These are phyloP conservation scores for Oscheius sp. DNA, from an alignment of 2,888 invertebrate species.

Conservation along the genomic window DNA sequence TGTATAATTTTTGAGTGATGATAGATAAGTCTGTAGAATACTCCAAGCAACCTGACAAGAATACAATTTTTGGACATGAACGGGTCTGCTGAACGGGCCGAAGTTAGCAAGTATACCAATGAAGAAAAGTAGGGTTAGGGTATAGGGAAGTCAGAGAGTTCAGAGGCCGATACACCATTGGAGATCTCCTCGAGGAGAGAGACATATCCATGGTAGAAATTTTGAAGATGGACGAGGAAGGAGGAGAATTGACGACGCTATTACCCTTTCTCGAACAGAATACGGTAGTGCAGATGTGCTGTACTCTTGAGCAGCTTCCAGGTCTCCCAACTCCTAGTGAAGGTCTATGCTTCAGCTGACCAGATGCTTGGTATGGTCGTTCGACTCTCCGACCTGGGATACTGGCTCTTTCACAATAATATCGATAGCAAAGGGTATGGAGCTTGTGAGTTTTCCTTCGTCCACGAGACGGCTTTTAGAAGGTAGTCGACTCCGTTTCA, in stretches of 20 bases:
- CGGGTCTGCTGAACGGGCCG: not conserved
- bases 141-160: not conserved
- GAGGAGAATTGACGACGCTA: conserved; percentile 11
- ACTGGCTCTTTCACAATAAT: conserved; percentile 1
- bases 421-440: conserved; percentile 7
- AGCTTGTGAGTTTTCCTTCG: conserved; percentile 3
- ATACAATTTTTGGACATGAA: not conserved
- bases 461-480: conserved; percentile 25
- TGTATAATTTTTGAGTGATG: not conserved
- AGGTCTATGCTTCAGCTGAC: not conserved
- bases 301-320: not conserved
- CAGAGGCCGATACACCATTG: conserved; percentile 9
- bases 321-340: conserved; percentile 16
- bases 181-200: not conserved
- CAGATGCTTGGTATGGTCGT: conserved; percentile 4
- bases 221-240: conserved; percentile 30
- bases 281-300: not conserved
- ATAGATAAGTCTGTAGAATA: not conserved
- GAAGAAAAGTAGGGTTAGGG: not conserved
- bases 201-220: conserved; percentile 10
- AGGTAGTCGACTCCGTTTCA: not conserved
- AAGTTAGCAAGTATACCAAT: not conserved
- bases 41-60: conserved; percentile 1
- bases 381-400: conserved; percentile 1
- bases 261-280: conserved; percentile 13